A percentile compares a stretch with the other conserved stretches of the same genome.
These are phyloP conservation scores for Patella pellucida DNA, from an alignment of 2,888 invertebrate species.

Conservation along the genomic window DNA sequence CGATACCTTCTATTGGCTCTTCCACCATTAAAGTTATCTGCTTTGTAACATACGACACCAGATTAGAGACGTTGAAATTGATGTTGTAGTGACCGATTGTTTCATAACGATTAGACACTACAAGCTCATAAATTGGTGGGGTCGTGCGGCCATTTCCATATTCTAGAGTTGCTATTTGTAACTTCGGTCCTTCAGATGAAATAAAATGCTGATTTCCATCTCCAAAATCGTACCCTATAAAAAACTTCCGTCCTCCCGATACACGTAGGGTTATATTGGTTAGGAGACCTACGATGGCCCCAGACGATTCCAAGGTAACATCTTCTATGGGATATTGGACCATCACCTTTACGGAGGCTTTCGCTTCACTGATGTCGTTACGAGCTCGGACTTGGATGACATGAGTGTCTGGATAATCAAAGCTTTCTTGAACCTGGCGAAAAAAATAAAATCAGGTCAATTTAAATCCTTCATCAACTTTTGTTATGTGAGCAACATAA, in stretches of 20 bases:
- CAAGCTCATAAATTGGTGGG: conserved; percentile 31
- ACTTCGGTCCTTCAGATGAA: conserved; percentile 21
- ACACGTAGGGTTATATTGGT: conserved; percentile 43
- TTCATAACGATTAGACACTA: conserved; percentile 39
- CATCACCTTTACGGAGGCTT: conserved; percentile 40
- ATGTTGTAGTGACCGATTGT: conserved; percentile 50
- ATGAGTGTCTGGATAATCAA: conserved; percentile 41
- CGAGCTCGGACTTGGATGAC: conserved; percentile 41
- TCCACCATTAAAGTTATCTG: conserved; percentile 37
- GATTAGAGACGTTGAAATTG: conserved; percentile 52
- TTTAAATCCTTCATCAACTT: no score
- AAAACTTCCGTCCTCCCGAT: conserved; percentile 44
- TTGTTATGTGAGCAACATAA: no score
- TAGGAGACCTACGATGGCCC: conserved; percentile 37
- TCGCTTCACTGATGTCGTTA: conserved; percentile 49
- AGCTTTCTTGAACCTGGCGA: conserved; percentile 47
- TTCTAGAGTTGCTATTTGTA: not conserved
- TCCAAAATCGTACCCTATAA: conserved; percentile 46
- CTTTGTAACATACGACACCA: conserved; percentile 38
- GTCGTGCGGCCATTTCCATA: not conserved
- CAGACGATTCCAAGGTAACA: conserved; percentile 35
- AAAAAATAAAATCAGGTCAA: not conserved
- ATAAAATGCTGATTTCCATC: conserved; percentile 39
- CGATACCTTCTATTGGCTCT: conserved; percentile 49
- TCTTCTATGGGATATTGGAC: conserved; percentile 47